Percentiles rank a stretch among this genome's conserved stretches.
Evolutionary conservation across 2,113 vertebrate species (phyloP).

Genomic region (Phasianus colchicus): DNA sequence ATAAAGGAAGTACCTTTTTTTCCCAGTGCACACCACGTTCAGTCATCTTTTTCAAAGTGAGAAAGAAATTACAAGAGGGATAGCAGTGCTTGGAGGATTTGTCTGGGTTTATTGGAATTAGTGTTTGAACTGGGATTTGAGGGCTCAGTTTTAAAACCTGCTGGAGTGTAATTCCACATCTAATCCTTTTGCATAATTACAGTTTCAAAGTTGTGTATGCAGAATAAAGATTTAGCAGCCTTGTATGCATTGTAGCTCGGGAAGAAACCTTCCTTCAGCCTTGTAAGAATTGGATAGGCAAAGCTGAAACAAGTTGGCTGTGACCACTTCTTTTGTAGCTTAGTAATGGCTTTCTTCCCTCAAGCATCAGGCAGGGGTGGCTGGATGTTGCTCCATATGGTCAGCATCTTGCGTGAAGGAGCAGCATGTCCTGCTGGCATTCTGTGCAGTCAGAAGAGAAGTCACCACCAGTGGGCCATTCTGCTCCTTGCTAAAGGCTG

Average conservation of each 20-base stretch:
- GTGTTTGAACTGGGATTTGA: constrained; percentile 42
- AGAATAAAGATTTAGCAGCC: not conserved
- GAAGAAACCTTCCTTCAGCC: not conserved
- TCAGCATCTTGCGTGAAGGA: fast-evolving
- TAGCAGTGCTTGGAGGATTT: constrained; percentile 21
- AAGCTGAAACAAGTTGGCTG: not conserved
- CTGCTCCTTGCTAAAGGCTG: not conserved
- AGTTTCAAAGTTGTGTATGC: not conserved
- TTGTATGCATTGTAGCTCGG: not conserved
- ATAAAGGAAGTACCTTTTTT: not conserved
- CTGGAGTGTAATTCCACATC: constrained; percentile 53
- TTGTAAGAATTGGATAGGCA: not conserved
- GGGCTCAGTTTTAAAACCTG: constrained; percentile 49
- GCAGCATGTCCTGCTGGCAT: fast-evolving
- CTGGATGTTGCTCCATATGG: not conserved
- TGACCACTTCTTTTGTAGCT: not conserved
- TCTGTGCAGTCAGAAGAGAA: not conserved
- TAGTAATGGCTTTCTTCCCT: not conserved
- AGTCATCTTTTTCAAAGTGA: not conserved
- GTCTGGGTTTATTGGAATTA: constrained; percentile 45
- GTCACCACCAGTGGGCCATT: not conserved
- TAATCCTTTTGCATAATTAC: constrained; percentile 53
- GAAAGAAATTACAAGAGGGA: not conserved
- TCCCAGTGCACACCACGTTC: fast-evolving
- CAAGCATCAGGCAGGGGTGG: not conserved